Base-by-base conservation (phyloP, 2,797 vertebrate species). In the Myotis myotis region DNA sequence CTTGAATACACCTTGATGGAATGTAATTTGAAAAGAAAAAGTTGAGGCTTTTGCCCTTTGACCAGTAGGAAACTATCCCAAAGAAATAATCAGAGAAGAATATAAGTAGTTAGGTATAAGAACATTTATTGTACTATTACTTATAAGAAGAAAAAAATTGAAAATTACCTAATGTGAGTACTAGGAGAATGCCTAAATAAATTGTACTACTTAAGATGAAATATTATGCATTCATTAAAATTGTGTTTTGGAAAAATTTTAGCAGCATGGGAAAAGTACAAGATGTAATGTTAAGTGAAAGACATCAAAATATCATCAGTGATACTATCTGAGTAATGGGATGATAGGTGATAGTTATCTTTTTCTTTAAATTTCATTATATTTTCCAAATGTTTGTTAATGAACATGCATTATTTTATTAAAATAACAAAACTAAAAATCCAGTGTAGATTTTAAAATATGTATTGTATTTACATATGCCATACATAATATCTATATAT, bases 311-410 rank as follows among this genome's bases (percentile, higher is more conserved):
- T 66, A 30, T 36, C 36, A 60, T 68, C 25, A 44, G 28, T 25
- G 15, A 87, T 70, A 55, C 23, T 75, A 55, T 33, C 66, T 92
- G 82, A 28, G 49, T 82, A 44, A 74, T 68, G 19, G n/a, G 17
- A 64, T 62, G 25, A 88, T 83, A 53, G 30, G 16, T 16, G 17
- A 79, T 51, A 28, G 49, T 30, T 72, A 36, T 53, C n/a, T 51
- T 90, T 94, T 87, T 64, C 19, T 87, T 84, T 64, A 87, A 30
- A 47, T 91, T 76, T 88, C 25, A 44, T 51, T 80, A 68, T 62
- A 64, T 85, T 88, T 83, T 92, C 71, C 33, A 93, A 82, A 44
- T 62, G 30, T 80, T 75, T 41, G 36, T 84, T 82, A 64, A 30
- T 71, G 25, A 87, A 1, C 16, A 53, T 64, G 44, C 13, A 38